A percentile compares a stretch with the other conserved stretches of the same genome.
phyloP scores from a whole-genome alignment of 2,797 vertebrate species.

The Heterohyrax brucei region DNA sequence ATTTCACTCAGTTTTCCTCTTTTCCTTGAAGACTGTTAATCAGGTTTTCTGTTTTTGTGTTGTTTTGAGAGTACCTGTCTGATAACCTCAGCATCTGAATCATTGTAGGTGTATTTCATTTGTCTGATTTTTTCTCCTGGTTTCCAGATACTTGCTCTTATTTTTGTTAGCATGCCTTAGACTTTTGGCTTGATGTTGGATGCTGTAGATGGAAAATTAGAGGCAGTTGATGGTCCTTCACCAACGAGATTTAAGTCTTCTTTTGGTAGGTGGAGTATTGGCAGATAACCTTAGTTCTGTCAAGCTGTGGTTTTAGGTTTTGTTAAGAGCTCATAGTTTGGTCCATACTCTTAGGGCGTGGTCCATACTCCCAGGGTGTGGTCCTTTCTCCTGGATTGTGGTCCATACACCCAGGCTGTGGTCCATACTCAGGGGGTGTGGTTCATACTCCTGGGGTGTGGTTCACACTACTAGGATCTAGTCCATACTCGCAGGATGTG shows the following conservation, averaged over 20 bases:
- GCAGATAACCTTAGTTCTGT: neutral
- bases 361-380: neutral
- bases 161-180: neutral
- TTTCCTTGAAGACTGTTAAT: neutral
- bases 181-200: neutral
- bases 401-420: no score
- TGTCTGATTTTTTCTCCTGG: neutral
- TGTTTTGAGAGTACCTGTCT: neutral
- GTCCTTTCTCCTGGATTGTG: neutral
- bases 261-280: neutral
- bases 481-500: neutral
- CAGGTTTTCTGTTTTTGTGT: neutral
- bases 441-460: neutral
- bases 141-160: neutral
- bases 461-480: no score
- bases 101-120: neutral
- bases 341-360: neutral
- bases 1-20: neutral
- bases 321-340: neutral
- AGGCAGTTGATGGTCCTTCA: neutral
- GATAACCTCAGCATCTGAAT: no score
- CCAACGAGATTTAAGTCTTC: neutral
- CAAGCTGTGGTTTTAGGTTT: neutral
- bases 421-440: neutral
- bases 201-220: neutral